A percentile compares a stretch with the other conserved stretches of the same genome.
Evolutionary conservation across 2,113 vertebrate species (phyloP).

Genomic region (Sakesphorus luctuosus): DNA sequence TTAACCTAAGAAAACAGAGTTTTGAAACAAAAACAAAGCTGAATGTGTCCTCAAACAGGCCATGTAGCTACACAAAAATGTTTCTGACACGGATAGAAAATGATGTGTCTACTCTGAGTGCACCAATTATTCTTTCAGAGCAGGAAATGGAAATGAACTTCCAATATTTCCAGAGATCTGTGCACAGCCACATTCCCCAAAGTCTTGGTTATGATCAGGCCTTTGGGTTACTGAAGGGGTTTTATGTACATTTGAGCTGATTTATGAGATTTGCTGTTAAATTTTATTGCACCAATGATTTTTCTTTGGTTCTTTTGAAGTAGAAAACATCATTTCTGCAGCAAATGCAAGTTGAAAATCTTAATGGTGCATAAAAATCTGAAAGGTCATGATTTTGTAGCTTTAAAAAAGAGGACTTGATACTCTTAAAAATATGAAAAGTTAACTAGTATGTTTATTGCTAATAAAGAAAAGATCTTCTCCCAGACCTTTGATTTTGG

Average conservation of each 20-base stretch:
- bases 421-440: conserved; percentile 27
- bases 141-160: background rate
- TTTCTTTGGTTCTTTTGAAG: conserved; percentile 48
- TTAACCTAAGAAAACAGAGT: background rate
- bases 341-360: background rate
- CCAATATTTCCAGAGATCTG: background rate
- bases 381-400: conserved; percentile 25
- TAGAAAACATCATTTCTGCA: conserved; percentile 32
- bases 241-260: conserved; percentile 21
- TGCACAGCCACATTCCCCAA: background rate
- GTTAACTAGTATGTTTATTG: background rate
- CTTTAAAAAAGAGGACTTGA: background rate
- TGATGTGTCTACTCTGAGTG: background rate
- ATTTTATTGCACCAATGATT: conserved; percentile 23
- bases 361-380: conserved; percentile 29
- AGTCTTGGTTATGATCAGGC: background rate
- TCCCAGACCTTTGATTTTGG: background rate
- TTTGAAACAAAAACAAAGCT: background rate
- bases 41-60: background rate
- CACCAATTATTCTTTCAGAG: background rate
- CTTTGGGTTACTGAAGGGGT: background rate
- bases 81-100: background rate
- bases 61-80: background rate
- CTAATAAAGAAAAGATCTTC: background rate
- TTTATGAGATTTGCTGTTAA: conserved; percentile 2